Evolutionary conservation across 2,888 invertebrate species (phyloP), one percentile per base, ranked within the genome.

Genomic region (Nemotelus pantherinus): DNA sequence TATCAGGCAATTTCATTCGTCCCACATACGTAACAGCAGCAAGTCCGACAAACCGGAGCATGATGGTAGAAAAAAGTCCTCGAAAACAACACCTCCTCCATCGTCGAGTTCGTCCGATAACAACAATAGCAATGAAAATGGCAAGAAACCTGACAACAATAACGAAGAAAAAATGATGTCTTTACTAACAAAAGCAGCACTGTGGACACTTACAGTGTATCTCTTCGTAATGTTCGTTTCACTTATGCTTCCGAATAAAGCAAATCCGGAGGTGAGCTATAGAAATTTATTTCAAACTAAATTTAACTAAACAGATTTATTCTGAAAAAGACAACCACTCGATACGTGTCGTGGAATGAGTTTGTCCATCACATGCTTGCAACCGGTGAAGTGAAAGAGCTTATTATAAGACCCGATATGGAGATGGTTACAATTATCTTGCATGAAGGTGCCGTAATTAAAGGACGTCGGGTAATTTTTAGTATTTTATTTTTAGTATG

Each of bases 331-430:
- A 84, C 84, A 7, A 83, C 86, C 4, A 87, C 86, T n/a, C 89
- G 93, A 48, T 95, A 94, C 85, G 93, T 97, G 2, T 95, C 96
- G 0, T 99, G 98, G 98, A 96, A 97, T 87, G 98, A 98, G 88
- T 99, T 99, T 88, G 92, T 97, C 0, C 93, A 97, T 86, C 94
- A 96, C 80, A 95, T 99, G 95, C 87, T 99, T 76, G 93, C 95
- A 0, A 95, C 95, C 84, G 98, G 98, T 10, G 98, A 98, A 89
- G 98, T 98, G 0, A 93, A 95, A 82, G 94, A 95, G 87, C 88
- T 96, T 7, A 91, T 95, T 80, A 93, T 97, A 1, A 88, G 94
- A 58, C 96, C 96, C 0, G 95, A 95, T 84, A 88, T 93, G 82
- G 95, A 95, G 84, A 91, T 94, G 82, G 95, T 95, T 5, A 94